These are phyloP conservation scores for Spinibarbus caldwelli DNA, from an alignment of 2,797 vertebrate genomes.

Conservation along the genomic window DNA sequence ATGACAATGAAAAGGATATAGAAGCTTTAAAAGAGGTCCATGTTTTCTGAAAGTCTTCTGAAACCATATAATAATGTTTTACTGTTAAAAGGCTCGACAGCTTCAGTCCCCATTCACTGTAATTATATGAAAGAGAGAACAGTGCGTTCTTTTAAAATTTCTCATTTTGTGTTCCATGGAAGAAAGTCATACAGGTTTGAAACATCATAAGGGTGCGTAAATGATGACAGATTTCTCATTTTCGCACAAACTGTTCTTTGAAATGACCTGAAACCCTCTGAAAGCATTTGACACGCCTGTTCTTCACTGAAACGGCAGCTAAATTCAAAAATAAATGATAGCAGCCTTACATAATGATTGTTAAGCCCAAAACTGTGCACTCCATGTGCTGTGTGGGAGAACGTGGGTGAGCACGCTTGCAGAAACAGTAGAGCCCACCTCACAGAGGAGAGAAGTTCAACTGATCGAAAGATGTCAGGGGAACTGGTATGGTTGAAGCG, in stretches of 20 bases:
- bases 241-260: not conserved
- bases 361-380: slow-evolving; percentile 44
- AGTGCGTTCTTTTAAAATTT: not conserved
- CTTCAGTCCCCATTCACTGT: not conserved
- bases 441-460: slow-evolving; percentile 50
- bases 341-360: slow-evolving; percentile 46
- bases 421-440: slow-evolving; percentile 37
- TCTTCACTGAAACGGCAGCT: not conserved
- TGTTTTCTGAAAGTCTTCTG: not conserved
- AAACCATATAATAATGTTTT: not conserved
- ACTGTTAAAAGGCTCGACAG: not conserved
- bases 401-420: slow-evolving; percentile 49
- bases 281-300: slow-evolving; percentile 19
- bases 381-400: slow-evolving; percentile 49
- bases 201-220: not conserved
- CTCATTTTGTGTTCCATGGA: not conserved
- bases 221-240: not conserved
- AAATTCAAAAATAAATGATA: slow-evolving; percentile 35
- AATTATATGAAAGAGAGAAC: not conserved
- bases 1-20: not conserved
- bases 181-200: not conserved
- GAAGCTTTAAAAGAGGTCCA: not conserved
- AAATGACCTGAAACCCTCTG: not conserved
- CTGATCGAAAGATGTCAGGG: slow-evolving; percentile 52
- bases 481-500: slow-evolving; percentile 47